Evolutionary conservation across 2,888 invertebrate genomes (phyloP), one percentile per base, ranked within the genome.

Genomic region (Polyploca ridens): DNA sequence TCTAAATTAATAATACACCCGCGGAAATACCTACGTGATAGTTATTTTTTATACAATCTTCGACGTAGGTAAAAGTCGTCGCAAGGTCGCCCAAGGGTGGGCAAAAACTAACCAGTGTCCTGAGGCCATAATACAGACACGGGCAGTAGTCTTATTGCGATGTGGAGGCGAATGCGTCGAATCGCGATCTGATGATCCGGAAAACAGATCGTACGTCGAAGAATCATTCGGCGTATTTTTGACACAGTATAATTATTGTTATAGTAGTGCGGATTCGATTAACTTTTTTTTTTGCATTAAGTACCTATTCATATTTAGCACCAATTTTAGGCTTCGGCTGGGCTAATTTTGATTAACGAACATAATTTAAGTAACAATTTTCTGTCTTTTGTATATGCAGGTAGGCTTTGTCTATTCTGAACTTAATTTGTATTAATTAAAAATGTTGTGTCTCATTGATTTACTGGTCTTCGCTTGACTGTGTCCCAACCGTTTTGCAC

Each of bases 61-160:
- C 82, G 83, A 76, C 77, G 85, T 83, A 79, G 78, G 80, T 80
- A 84, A 83, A 84, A 85, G 83, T 84, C 83, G 73, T 59, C 13
- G 64, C 82, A 86, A 86, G 86, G 86, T 85, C 79, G 73, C 27
- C 13, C 35, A n/a, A n/a, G n/a, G n/a, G 64, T 69, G 65, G 65
- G 70, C 81, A 83, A 85, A 85, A 85, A 82, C 74, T 75, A 64
- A 78, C 73, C 76, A 73, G 75, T n/a, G 60, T 71, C 13, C 76
- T 68, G 72, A 65, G 59, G 62, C 65, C 77, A 74, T 68, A 75
- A 76, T 71, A 16, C 46, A 62, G 16, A 61, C 11, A 13, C 6
- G 33, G 62, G 16, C 78, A 79, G 83, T 75, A 79, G 62, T 64
- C 60, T 63, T 54, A 54, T 54, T 54, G 19, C 8, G 8, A 10